Base-by-base conservation (phyloP, 1,140 invertebrate genomes). In the Pseudomyrmex concolor region DNA sequence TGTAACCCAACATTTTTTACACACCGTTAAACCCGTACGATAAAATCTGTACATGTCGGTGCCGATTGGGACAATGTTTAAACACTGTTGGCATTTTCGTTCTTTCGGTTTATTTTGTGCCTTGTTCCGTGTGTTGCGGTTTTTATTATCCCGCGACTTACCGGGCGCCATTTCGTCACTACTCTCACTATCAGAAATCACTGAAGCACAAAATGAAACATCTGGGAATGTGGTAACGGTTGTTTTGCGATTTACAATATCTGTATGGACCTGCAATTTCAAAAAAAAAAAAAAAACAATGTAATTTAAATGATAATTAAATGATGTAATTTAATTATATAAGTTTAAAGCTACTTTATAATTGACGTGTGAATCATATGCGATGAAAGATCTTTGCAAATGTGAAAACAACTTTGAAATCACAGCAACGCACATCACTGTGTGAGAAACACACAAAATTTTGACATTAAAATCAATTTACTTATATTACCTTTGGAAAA, bases 161-260 rank as follows among this genome's bases (percentile, higher is more conserved):
- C 54, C 57, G 13, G 54, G 74, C 1, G 55, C 73, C 88, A 89
- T 89, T 15, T 50, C 74, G 0, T 54, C 86, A 12, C 54, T 83
- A 19, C 67, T 83, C 7, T 92, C 90, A 45, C 78, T 91, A 1
- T 91, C 89, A 1, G 89, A 88, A 50, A 91, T 88, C 3, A 89
- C 84, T 12, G 70, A 54, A 8, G 62, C 60, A 67, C 84, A 70
- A 15, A 90, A 68, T 19, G 84, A 85, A 12, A 88, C 62, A 72
- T 81, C 90, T 2, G 80, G 25, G 34, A 87, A 74, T 3, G 84
- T 86, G 7, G 90, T 87, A 22, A 60, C 83, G 0, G 93, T 93
- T 1, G 93, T 93, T 84, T 93, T 92, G 3, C 93, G 91, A 84
- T 66, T 91, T n/a, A 93, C 66, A 8, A 93, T 88, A 34, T 70